Evolutionary conservation across 1,140 invertebrate genomes (phyloP), one percentile per base, ranked within the genome.

Genomic region (Steinernema khuongi): DNA sequence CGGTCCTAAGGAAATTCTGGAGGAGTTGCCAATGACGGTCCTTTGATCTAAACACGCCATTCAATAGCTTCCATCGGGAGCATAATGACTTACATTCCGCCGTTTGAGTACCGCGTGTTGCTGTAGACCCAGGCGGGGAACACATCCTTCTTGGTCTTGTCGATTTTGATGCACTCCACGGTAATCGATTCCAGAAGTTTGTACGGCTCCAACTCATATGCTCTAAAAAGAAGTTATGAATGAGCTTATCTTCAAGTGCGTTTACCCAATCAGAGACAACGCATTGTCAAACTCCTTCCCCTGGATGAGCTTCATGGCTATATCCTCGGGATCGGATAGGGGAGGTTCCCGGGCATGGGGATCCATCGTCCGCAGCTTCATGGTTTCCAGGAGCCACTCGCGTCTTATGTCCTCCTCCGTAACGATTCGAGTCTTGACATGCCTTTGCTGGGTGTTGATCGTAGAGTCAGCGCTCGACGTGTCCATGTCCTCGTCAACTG

Each of bases 301-400:
- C 4, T 26, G 7, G 50, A 60, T 26, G 4, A 60, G 50, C 50
- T 60, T 26, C 4, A 26, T 2, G 4, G 22, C 50, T 7, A 60
- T 22, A 4, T 17, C 14, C 4, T 26, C 11, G 19, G 50, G 50
- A 17, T 60, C 50, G 4, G 50, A 17, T 7, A 22, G 26, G 26
- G 50, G 50, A 11, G 50, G 14, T 7, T 22, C 50, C 50, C 7
- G 14, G 7, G 22, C 14, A 26, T 60, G 4, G 7, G 50, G 7
- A 60, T 60, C 50, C 14, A 26, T 22, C 4, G 26, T 60, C 19
- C 19, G 50, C 50, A 14, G 50, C 4, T 22, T 14, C 50, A 60
- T 60, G 11, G 50, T 60, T 26, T 60, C 50, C 50, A 60, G 50
- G 7, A 60, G 22, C 50, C 50, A 60, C 50, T 60, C 50, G 22